Base-by-base conservation (phyloP, 92 coral and sea anemone species). In the Bergia puertoricense region DNA sequence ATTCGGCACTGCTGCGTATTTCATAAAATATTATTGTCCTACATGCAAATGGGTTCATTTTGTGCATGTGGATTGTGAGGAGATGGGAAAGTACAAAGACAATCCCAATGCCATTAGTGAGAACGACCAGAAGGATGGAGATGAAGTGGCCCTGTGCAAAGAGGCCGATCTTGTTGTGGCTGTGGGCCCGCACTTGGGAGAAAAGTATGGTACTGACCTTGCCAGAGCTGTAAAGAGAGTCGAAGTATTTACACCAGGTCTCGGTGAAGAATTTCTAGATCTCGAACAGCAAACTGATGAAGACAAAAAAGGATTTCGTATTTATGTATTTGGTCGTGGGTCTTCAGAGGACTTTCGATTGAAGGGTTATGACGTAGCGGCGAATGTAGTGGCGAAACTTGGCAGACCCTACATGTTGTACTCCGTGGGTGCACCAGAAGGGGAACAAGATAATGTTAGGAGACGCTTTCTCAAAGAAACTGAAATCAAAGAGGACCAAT, bases 121-220 rank as follows among this genome's bases (percentile, higher is more conserved):
- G 1, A 67, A 88, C 2, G 86, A 88, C n/a, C 0, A 3, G 1
- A 88, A 88, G 18, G 85, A 88, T 67, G 30, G 48, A 3, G 5
- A 13, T 46, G 90, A 88, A 38, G 0, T 48, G 43, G 56, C 62
- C 20, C 86, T 88, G 1, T 88, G 86, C 44, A 16, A 88, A 54
- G 81, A 0, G 30, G 90, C 90, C 4, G 79, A 88, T 54, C 44
- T n/a, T 51, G 90, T 88, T 16, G 80, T 88, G 1, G 42, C 86
- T 5, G 90, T 88, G 23, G 90, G 90, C 13, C 0, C 8, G 0
- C 3, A 13, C 8, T 85, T 88, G 3, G 77, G 30, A 22, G 38
- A 50, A 14, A 88, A 51, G 41, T 88, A 80, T 15, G 7, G 1
- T 1, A 62, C 6, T 36, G 46, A 15, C n/a, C 85, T 87, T 2